Conservation (phyloP, 2,888 invertebrate genomes). For the Drosophila nr. medialis region DNA sequence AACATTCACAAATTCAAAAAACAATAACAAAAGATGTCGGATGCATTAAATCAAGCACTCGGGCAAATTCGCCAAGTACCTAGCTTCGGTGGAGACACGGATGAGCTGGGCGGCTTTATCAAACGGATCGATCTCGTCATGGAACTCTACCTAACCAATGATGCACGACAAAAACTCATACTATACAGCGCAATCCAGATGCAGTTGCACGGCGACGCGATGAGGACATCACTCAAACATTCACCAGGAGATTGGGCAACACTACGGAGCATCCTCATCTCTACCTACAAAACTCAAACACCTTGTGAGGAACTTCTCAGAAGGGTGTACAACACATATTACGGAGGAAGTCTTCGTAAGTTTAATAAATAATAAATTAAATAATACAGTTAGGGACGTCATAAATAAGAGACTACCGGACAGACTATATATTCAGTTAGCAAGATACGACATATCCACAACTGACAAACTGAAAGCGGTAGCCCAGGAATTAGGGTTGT, state of each 20-base stretch:
- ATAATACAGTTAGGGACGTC: neutral
- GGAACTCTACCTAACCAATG: neutral
- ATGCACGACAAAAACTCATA: neutral
- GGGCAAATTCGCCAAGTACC: too few species aligned
- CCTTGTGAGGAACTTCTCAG: neutral
- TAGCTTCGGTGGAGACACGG: too few species aligned
- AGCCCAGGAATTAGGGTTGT: neutral
- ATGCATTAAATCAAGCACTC: too few species aligned
- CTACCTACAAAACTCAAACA: neutral
- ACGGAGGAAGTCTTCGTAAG: too few species aligned
- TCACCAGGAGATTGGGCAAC: too few species aligned
- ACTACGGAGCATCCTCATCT: neutral
- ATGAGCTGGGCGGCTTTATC: neutral
- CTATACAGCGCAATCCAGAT: neutral
- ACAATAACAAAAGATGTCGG: too few species aligned
- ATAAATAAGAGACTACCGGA: neutral
- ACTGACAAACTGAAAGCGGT: neutral
- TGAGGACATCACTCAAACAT: too few species aligned
- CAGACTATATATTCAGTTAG: neutral
- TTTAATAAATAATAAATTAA: neutral
- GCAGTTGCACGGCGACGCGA: too few species aligned
- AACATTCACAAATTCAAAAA: too few species aligned
- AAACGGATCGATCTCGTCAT: neutral
- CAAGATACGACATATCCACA: too few species aligned
- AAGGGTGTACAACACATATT: neutral